Evolutionary conservation across 2,888 invertebrate species (phyloP), one percentile per base, ranked within the genome.

Genomic region (Vanessa cardui): DNA sequence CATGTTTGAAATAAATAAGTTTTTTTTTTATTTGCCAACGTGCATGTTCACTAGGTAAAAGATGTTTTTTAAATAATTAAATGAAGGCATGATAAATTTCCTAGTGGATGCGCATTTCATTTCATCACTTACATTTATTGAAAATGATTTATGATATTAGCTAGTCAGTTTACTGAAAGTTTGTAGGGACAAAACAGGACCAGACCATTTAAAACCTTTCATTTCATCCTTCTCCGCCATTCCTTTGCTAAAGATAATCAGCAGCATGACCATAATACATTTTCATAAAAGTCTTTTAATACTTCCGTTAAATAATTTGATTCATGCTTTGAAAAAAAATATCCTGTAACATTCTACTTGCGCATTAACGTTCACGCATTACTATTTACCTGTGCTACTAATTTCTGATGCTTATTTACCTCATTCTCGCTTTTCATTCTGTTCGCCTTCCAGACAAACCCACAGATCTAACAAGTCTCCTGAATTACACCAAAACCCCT

Each of bases 21-120:
- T 70, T 66, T 61, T 64, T 63, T 49, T 62, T 69, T 62, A n/a
- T 54, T 68, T 70, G 56, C 64, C 72, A 63, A 62, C 58, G 66
- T 85, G 90, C 89, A 89, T 90, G 89, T 82, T 73, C 73, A 72
- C 71, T 74, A 72, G 71, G 72, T 63, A 54, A 52, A 63, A 20
- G 18, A 39, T 46, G 16, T 47, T 66, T 49, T 65, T 62, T 64
- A 50, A 65, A 46, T 52, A 33, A 8, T 33, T 64, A 62, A 56
- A 63, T 58, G 31, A 62, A 82, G 83, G 86, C 86, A 86, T 87
- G 84, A 80, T 68, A 74, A 73, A 72, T 74, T 73, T 79, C 76
- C 79, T 78, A 81, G 82, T 87, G 84, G 82, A 86, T 89, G 91
- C 91, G 91, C 91, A 91, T 91, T 91, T 91, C 91, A 91, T 91